A percentile compares a stretch with the other conserved stretches of the same genome.
phyloP scores from a whole-genome alignment of 2,888 invertebrate genomes.

The Phorcus lineatus region DNA sequence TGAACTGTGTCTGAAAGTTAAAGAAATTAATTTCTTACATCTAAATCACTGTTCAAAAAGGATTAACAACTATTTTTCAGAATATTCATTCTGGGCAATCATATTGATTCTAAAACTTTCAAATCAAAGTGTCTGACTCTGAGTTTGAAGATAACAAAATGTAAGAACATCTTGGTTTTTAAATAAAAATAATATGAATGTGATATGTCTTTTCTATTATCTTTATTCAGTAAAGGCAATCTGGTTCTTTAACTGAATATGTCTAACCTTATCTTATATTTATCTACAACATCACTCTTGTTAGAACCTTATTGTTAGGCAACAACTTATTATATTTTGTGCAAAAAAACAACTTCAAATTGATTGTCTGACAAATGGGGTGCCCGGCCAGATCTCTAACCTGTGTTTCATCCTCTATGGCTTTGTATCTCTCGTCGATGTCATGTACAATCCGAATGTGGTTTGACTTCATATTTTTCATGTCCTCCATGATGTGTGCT shows the following conservation, averaged over 20 bases:
- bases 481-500: conserved; percentile 68
- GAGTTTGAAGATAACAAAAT: no score
- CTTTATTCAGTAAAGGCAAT: no score
- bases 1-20: conserved; percentile 68
- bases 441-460: conserved; percentile 69
- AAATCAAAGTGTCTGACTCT: no score
- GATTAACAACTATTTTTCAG: not conserved
- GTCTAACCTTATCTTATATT: no score
- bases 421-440: conserved; percentile 67
- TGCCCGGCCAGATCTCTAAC: conserved; percentile 31
- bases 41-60: not conserved
- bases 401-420: conserved; percentile 72
- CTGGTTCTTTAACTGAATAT: no score
- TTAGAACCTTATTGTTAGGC: no score
- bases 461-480: conserved; percentile 70
- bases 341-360: not conserved
- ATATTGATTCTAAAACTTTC: not conserved
- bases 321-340: no score
- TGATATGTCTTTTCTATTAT: no score
- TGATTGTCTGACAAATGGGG: not conserved
- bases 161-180: no score
- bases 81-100: not conserved
- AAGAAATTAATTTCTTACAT: not conserved
- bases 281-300: no score
- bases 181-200: no score